Conservation (phyloP, 2,113 vertebrate genomes). For the Mionectes macconnelli region DNA sequence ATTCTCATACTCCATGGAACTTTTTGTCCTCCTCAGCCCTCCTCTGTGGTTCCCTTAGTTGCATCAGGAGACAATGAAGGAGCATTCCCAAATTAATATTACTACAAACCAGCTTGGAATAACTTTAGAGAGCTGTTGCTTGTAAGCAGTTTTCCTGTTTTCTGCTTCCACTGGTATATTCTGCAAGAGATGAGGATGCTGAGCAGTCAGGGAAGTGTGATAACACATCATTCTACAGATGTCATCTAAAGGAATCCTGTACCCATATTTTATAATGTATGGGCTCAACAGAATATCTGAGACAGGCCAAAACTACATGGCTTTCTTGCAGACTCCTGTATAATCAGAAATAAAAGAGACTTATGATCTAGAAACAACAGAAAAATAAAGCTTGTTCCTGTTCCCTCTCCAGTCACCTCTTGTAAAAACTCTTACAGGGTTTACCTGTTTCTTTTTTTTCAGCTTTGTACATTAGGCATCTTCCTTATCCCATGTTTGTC, state of each 20-base stretch:
- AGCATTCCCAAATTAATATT: neutral
- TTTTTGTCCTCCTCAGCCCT: neutral
- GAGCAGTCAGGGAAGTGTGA: neutral
- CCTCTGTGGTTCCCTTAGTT: neutral
- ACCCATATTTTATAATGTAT: neutral
- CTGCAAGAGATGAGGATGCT: neutral
- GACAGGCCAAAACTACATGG: neutral
- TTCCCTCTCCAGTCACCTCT: neutral
- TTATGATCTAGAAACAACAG: neutral
- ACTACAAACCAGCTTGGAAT: neutral
- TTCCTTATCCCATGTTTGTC: neutral
- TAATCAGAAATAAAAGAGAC: neutral
- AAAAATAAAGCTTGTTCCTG: neutral
- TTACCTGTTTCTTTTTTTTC: neutral
- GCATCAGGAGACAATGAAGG: neutral
- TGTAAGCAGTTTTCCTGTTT: neutral
- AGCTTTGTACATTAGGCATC: neutral
- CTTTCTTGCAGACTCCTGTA: neutral
- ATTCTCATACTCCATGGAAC: neutral
- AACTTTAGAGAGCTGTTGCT: neutral
- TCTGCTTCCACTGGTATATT: neutral
- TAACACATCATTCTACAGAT: neutral
- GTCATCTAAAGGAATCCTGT: neutral
- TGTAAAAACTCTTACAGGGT: neutral
- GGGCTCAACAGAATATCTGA: neutral